Conservation (phyloP, 2,113 vertebrate species). For the Mus musculus region GRCm39 chr6:87540001-87540500, state of each 20-base stretch:
- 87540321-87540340: neutral
- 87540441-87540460: neutral
- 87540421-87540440: neutral
- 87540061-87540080: neutral
- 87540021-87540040: neutral
- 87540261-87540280: neutral
- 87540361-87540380: neutral
- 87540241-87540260: neutral
- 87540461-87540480: neutral
- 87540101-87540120: neutral
- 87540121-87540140: neutral
- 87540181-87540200: neutral
- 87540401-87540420: neutral
- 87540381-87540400: neutral
- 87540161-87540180: neutral
- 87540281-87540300: neutral
- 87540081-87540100: neutral
- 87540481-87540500: neutral
- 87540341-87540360: neutral
- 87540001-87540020: neutral
- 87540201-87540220: neutral
- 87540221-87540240: neutral
- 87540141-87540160: neutral
- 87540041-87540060: neutral
- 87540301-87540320: neutral